phyloP scores from a whole-genome alignment of 2,797 vertebrate genomes.

The Psittacula echo region DNA sequence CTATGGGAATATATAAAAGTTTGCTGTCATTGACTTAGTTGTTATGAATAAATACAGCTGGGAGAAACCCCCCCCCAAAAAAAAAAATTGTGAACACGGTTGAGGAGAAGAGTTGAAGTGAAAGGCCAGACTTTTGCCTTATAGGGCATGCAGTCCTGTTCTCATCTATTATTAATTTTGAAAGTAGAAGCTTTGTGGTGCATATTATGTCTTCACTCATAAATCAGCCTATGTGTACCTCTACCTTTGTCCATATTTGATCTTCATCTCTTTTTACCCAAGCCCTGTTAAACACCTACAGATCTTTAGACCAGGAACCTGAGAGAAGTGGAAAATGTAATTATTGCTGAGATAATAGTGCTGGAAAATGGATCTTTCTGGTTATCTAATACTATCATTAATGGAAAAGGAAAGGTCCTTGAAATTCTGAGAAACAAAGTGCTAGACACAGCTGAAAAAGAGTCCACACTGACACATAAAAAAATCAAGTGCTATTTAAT shows the following conservation, averaged over 20 bases:
- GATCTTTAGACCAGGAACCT: not conserved
- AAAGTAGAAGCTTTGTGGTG: slow-evolving; percentile 9
- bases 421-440: slow-evolving; percentile 25
- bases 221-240: slow-evolving; percentile 3
- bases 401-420: slow-evolving; percentile 40
- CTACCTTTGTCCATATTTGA: not conserved
- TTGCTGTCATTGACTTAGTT: not conserved
- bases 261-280: not conserved
- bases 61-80: not conserved
- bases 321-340: slow-evolving; percentile 15
- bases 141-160: not conserved
- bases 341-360: slow-evolving; percentile 32
- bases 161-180: slow-evolving; percentile 30
- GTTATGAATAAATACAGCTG: not conserved
- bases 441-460: not conserved
- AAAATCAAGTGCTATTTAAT: slow-evolving; percentile 59
- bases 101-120: not conserved
- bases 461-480: slow-evolving; percentile 12
- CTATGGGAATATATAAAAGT: not conserved
- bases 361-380: slow-evolving; percentile 29
- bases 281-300: slow-evolving; percentile 14
- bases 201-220: not conserved
- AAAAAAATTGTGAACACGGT: not conserved
- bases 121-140: not conserved
- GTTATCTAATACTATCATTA: slow-evolving; percentile 26